Conservation (phyloP, 2,888 invertebrate genomes). For the Mythimna impura region DNA sequence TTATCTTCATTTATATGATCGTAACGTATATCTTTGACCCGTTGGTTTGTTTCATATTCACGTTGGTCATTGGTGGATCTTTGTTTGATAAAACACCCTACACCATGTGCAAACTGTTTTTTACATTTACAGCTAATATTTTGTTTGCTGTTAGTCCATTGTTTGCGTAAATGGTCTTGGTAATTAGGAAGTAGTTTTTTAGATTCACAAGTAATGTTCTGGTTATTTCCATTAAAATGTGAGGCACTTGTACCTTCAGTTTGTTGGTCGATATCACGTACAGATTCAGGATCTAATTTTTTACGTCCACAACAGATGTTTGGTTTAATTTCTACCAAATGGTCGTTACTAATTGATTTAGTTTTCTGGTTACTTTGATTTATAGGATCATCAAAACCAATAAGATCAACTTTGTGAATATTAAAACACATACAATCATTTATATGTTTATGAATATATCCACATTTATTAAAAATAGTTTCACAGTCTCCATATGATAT, state of each 20-base stretch:
- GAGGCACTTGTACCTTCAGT: neutral
- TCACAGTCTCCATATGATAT: neutral
- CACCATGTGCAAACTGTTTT: neutral
- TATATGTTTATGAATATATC: neutral
- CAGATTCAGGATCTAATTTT: neutral
- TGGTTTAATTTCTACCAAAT: conserved; percentile 6
- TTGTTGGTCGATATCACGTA: neutral
- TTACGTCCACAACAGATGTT: neutral
- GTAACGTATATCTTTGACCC: neutral
- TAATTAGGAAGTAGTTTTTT: neutral
- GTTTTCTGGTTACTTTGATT: neutral
- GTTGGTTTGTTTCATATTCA: neutral
- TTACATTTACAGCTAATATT: neutral
- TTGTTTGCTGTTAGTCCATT: neutral
- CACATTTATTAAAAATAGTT: conserved; percentile 9
- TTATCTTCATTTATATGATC: neutral
- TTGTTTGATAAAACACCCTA: neutral
- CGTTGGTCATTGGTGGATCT: neutral
- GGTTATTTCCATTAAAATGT: neutral
- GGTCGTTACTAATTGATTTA: neutral
- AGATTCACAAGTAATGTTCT: neutral
- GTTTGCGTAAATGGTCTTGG: neutral
- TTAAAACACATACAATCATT: conserved; percentile 18
- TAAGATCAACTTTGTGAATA: neutral
- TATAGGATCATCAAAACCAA: neutral